Evolutionary conservation across 2,113 vertebrate species (phyloP).

Genomic region (Uria aalge): DNA sequence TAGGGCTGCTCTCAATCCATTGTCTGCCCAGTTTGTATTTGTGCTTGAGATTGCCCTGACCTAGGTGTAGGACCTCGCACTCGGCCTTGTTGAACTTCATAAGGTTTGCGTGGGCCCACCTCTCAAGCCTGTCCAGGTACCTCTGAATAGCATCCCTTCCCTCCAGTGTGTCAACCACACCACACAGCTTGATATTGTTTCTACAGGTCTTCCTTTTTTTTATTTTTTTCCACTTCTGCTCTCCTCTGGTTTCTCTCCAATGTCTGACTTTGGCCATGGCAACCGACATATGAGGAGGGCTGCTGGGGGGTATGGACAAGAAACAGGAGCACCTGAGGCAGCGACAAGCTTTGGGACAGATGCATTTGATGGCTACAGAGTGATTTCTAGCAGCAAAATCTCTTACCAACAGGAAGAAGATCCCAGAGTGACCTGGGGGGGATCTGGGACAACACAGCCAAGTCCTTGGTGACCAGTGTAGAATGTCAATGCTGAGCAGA

Average conservation of each 20-base stretch:
- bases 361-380: neutral
- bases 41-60: neutral
- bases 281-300: accelerated
- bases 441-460: neutral
- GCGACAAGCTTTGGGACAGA: neutral
- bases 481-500: neutral
- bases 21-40: neutral
- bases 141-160: neutral
- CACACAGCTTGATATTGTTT: neutral
- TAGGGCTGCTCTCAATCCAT: neutral
- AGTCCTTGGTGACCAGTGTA: neutral
- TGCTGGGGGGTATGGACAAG: neutral
- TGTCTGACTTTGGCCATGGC: neutral
- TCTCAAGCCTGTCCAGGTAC: neutral
- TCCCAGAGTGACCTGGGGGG: accelerated
- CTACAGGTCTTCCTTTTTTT: neutral
- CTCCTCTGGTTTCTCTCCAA: accelerated
- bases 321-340: neutral
- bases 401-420: neutral
- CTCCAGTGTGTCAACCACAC: neutral
- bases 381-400: neutral
- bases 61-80: neutral
- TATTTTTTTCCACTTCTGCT: neutral
- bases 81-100: neutral
- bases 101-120: neutral